Conservation (phyloP, 2,797 vertebrate species). For the Halcyon smyrnensis region DNA sequence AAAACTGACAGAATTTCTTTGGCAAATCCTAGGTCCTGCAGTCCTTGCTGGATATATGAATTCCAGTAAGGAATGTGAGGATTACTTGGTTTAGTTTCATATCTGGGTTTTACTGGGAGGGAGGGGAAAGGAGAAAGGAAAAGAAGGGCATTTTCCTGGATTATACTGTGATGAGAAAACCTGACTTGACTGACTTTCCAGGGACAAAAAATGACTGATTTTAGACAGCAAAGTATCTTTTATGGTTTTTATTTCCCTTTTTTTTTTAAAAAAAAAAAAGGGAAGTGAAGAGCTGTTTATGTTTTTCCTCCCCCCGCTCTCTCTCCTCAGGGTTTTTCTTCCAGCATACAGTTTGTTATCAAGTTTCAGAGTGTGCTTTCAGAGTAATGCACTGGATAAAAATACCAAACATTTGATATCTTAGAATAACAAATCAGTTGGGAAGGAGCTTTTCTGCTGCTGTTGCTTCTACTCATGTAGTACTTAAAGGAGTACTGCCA, state of each 20-base stretch:
- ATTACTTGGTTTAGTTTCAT: background rate
- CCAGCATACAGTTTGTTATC: slow-evolving; percentile 2
- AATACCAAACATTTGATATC: slow-evolving; percentile 34
- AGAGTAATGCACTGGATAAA: background rate
- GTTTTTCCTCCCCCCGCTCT: background rate
- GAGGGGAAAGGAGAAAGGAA: background rate
- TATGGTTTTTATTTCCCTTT: background rate
- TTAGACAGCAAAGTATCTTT: background rate
- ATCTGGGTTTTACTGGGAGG: background rate
- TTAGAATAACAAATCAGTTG: slow-evolving; percentile 41
- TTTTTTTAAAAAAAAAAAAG: background rate
- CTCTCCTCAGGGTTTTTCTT: slow-evolving; percentile 23
- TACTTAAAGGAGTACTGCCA: background rate
- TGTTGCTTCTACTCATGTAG: background rate
- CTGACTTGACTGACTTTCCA: slow-evolving; percentile 7
- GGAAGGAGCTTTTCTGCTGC: slow-evolving; percentile 7
- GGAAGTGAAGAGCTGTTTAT: background rate
- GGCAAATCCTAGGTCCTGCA: background rate
- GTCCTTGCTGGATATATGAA: background rate
- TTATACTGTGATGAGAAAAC: background rate
- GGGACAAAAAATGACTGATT: slow-evolving; percentile 2
- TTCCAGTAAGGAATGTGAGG: background rate
- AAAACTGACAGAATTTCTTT: background rate
- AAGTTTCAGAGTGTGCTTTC: slow-evolving; percentile 19
- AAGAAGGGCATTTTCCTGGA: background rate